Evolutionary conservation across 2,797 vertebrate species (phyloP).

Genomic region (Champsocephalus gunnari): DNA sequence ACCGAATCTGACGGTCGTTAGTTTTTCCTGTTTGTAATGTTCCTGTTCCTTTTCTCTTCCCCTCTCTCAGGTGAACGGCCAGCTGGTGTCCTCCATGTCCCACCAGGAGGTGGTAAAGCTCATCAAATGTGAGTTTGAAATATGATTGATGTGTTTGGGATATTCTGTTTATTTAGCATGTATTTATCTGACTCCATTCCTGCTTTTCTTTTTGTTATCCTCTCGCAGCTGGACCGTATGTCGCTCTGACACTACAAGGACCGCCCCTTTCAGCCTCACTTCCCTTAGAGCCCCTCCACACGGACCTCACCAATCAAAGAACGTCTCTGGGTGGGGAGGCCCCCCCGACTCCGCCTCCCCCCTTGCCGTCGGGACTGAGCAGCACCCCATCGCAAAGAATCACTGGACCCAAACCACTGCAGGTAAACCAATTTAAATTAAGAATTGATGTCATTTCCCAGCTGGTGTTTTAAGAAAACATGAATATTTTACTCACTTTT

Average conservation of each 20-base stretch:
- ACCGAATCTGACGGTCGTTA: too few species aligned
- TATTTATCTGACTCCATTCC: neutral
- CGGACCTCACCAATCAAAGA: constrained; percentile 79
- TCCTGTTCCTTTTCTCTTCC: neutral
- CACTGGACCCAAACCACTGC: constrained; percentile 91
- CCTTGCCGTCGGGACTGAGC: constrained; percentile 82
- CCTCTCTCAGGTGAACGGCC: constrained; percentile 90
- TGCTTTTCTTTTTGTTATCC: neutral
- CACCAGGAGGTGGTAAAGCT: constrained; percentile 97
- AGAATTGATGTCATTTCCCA: neutral
- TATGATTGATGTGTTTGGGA: neutral
- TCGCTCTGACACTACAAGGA: constrained; percentile 93
- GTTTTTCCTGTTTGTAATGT: neutral
- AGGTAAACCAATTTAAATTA: constrained; percentile 75
- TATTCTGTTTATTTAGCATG: neutral
- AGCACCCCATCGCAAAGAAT: constrained; percentile 84
- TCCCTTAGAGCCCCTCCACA: constrained; percentile 79
- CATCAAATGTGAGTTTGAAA: constrained; percentile 92
- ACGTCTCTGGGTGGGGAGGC: constrained; percentile 72
- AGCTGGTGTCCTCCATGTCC: constrained; percentile 92
- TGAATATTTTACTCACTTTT: too few species aligned
- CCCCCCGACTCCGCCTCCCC: constrained; percentile 85
- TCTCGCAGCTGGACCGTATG: constrained; percentile 89
- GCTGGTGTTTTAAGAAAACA: neutral
- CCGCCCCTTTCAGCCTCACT: constrained; percentile 85